phyloP scores from a whole-genome alignment of 2,113 vertebrate species.

The Sinocyclocheilus rhinocerous region DNA sequence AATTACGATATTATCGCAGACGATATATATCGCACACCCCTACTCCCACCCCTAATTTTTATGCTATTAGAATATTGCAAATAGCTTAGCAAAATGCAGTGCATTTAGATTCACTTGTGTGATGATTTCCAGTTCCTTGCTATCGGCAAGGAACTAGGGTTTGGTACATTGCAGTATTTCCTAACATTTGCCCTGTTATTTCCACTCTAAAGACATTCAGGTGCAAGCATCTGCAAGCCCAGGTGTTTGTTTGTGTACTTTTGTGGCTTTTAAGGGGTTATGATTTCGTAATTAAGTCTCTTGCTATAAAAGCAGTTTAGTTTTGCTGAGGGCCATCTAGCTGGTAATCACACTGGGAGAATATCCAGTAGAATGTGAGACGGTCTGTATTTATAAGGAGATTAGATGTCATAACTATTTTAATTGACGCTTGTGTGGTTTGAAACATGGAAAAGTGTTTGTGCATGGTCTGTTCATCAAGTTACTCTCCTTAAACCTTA shows the following conservation, averaged over 20 bases:
- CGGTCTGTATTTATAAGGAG: not conserved
- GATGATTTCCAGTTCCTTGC: not conserved
- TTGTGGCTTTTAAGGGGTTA: not conserved
- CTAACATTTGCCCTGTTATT: not conserved
- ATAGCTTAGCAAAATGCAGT: no score
- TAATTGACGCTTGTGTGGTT: not conserved
- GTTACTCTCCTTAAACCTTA: not conserved
- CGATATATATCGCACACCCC: no score
- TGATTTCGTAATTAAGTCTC: constrained; percentile 8
- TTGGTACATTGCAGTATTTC: not conserved
- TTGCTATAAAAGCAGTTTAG: constrained; percentile 18
- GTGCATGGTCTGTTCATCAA: not conserved
- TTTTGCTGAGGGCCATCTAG: not conserved
- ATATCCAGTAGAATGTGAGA: not conserved
- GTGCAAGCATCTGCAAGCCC: constrained; percentile 30
- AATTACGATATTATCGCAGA: no score
- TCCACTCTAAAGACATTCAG: not conserved
- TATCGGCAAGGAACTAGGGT: not conserved
- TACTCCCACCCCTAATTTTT: not conserved
- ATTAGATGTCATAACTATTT: not conserved
- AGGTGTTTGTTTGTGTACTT: constrained; percentile 31
- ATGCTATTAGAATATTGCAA: no score
- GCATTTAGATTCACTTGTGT: no score
- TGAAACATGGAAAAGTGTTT: not conserved
- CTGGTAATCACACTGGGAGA: constrained; percentile 21